Conservation (phyloP, 92 coral and sea anemone genomes). For the Epizoanthus rinbou region DNA sequence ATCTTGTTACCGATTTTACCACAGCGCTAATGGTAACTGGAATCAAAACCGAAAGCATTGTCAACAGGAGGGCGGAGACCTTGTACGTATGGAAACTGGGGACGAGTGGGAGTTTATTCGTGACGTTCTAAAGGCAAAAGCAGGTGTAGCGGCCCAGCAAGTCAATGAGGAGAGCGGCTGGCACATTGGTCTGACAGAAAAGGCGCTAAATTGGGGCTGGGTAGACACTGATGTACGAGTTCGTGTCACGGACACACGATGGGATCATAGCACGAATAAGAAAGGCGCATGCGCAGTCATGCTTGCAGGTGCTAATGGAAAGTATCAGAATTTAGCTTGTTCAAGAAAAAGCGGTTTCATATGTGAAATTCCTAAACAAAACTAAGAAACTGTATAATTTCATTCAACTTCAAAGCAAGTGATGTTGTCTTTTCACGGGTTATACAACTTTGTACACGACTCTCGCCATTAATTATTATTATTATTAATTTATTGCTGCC, state of each 20-base stretch:
- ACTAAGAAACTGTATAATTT: background rate
- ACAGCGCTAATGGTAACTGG: conserved; percentile 17
- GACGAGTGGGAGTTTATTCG: conserved; percentile 25
- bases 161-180: background rate
- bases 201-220: conserved; percentile 16
- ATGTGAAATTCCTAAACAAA: conserved; percentile 25
- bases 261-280: conserved; percentile 2
- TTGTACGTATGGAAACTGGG: conserved; percentile 30
- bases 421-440: too few relatives aligned
- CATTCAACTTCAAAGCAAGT: too few relatives aligned
- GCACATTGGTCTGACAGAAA: conserved; percentile 24
- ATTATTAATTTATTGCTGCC: too few relatives aligned
- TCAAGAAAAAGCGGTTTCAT: background rate
- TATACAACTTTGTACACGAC: too few relatives aligned
- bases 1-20: conserved; percentile 26
- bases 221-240: conserved; percentile 4
- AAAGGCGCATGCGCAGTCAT: conserved; percentile 9
- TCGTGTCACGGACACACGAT: background rate
- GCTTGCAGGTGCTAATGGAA: background rate
- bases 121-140: background rate
- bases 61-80: conserved; percentile 15
- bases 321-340: conserved; percentile 1
- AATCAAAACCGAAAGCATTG: conserved; percentile 17
- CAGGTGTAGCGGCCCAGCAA: background rate
- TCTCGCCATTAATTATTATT: too few relatives aligned